Conservation (phyloP, 2,888 invertebrate species). For the Altica lythri region DNA sequence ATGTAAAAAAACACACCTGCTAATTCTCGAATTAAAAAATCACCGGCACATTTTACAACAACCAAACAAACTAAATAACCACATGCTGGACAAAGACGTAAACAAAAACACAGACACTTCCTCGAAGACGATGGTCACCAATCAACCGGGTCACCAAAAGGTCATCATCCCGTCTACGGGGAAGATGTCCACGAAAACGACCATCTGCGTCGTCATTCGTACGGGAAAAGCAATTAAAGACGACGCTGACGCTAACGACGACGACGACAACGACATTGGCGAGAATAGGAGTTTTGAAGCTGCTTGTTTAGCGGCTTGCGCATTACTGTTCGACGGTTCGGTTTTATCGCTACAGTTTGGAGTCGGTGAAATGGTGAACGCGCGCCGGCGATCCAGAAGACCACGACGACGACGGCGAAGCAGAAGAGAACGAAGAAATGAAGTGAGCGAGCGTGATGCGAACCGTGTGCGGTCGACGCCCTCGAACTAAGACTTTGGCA, state of each 20-base stretch:
- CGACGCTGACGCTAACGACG: conserved; percentile 14
- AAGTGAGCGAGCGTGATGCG: conserved; percentile 24
- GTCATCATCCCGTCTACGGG: conserved; percentile 9
- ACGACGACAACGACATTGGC: conserved; percentile 14
- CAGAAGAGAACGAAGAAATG: conserved; percentile 13
- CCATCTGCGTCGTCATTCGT: conserved; percentile 8
- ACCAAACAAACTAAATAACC: conserved; percentile 9
- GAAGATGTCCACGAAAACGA: conserved; percentile 3
- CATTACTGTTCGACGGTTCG: conserved; percentile 31
- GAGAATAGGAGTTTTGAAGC: not conserved
- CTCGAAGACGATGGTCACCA: conserved; percentile 3
- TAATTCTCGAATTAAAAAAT: conserved; percentile 10
- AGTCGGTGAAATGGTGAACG: conserved; percentile 1
- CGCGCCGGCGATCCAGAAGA: conserved; percentile 22
- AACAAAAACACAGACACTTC: conserved; percentile 10
- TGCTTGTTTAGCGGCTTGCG: conserved; percentile 31
- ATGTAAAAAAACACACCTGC: conserved; percentile 24
- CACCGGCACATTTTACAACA: conserved; percentile 13
- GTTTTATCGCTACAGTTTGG: not conserved
- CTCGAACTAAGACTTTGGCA: conserved; percentile 28
- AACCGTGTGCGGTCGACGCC: conserved; percentile 34
- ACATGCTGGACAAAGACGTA: not conserved
- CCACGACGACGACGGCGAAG: conserved; percentile 13
- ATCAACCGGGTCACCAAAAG: conserved; percentile 8
- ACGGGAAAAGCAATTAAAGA: conserved; percentile 5